Percentiles rank a stretch among this genome's conserved stretches.
Evolutionary conservation across 2,113 vertebrate species (phyloP).

Genomic region (Trematocara unimaculatum): DNA sequence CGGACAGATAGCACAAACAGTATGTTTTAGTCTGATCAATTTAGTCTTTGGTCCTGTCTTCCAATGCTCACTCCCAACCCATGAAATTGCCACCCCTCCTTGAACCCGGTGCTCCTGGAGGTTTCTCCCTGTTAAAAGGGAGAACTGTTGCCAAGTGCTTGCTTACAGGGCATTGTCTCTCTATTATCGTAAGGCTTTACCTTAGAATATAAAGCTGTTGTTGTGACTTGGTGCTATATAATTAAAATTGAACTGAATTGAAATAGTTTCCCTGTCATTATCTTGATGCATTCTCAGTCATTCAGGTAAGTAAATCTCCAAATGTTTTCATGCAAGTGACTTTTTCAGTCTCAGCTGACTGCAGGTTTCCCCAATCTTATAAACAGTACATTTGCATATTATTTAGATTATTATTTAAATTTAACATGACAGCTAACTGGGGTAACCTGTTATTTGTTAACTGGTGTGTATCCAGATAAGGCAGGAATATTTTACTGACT

Average conservation of each 20-base stretch:
- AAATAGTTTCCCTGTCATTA: not conserved
- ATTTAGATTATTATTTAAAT: not conserved
- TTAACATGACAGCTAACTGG: not conserved
- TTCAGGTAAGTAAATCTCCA: not conserved
- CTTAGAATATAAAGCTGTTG: not conserved
- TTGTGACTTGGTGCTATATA: not conserved
- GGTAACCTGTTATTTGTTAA: too few relatives aligned
- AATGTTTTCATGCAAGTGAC: not conserved
- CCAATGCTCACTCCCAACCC: not conserved
- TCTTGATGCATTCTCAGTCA: not conserved
- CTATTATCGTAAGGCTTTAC: not conserved
- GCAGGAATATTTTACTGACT: too few relatives aligned
- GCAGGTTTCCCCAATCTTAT: not conserved
- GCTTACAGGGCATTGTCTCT: not conserved
- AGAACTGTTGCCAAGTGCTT: not conserved
- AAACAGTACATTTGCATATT: not conserved
- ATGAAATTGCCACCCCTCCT: not conserved
- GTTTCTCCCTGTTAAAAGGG: not conserved
- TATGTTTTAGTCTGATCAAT: not conserved
- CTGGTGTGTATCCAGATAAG: too few relatives aligned
- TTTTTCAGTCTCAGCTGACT: not conserved
- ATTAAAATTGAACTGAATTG: not conserved
- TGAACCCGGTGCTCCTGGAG: not conserved
- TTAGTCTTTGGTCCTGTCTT: not conserved
- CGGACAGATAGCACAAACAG: fast-evolving